Percentiles rank a stretch among this genome's conserved stretches.
Conservation (phyloP, 2,797 vertebrate genomes). For the Alfaro cultratus region DNA sequence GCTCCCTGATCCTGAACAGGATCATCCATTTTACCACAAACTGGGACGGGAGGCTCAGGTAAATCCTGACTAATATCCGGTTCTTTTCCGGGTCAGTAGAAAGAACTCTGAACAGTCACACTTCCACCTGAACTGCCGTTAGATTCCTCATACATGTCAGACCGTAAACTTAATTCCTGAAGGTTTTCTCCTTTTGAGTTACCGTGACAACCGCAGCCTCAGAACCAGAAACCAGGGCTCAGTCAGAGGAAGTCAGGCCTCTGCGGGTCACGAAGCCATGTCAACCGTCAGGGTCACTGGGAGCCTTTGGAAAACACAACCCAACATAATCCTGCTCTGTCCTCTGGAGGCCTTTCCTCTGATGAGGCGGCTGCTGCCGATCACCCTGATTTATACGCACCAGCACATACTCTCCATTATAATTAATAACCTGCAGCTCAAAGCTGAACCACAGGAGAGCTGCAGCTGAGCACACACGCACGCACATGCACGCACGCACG, state of each 20-base stretch:
- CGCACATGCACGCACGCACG: constrained; percentile 23
- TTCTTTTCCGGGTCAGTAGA: background rate
- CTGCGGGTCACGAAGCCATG: background rate
- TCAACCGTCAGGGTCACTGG: background rate
- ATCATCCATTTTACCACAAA: background rate
- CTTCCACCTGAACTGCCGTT: background rate
- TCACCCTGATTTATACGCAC: constrained; percentile 61
- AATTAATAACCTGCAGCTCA: constrained; percentile 73
- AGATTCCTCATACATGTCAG: background rate
- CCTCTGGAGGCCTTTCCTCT: constrained; percentile 43
- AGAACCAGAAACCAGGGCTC: background rate
- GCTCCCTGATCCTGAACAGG: background rate
- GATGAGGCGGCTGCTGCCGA: constrained; percentile 62
- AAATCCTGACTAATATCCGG: background rate
- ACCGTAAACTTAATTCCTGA: background rate
- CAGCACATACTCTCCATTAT: constrained; percentile 63
- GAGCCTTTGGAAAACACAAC: background rate
- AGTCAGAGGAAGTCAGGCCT: background rate
- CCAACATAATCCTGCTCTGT: constrained; percentile 44
- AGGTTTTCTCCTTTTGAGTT: background rate
- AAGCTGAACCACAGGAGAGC: constrained; percentile 63
- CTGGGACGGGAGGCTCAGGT: background rate
- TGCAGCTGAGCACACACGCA: constrained; percentile 41
- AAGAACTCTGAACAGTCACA: background rate
- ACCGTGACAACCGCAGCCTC: background rate